phyloP scores from a whole-genome alignment of 2,113 vertebrate genomes.

The Aptenodytes forsteri region DNA sequence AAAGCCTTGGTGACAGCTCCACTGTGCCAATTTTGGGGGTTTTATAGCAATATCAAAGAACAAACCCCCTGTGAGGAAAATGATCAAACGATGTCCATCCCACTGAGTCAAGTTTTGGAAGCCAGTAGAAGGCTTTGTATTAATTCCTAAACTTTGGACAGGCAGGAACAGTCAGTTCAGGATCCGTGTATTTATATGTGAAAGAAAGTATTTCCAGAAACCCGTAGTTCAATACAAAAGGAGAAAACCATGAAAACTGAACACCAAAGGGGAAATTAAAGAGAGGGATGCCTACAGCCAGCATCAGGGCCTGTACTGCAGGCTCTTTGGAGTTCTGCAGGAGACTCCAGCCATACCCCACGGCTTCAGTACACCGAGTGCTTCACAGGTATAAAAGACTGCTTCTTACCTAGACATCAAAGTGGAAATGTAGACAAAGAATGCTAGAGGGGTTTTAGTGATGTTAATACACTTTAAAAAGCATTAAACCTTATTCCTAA shows the following conservation, averaged over 20 bases:
- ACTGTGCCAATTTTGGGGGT: neutral
- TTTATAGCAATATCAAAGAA: neutral
- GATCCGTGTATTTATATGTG: neutral
- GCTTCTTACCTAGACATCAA: neutral
- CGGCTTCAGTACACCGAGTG: accelerated
- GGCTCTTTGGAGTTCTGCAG: neutral
- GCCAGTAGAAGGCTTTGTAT: neutral
- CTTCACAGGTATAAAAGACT: neutral
- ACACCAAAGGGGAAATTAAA: neutral
- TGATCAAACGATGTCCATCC: neutral
- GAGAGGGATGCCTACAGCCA: neutral
- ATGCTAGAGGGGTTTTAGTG: neutral
- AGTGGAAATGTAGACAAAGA: neutral
- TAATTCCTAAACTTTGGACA: neutral
- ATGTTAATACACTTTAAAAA: neutral
- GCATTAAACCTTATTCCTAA: neutral
- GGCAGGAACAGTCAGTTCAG: neutral
- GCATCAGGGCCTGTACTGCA: neutral
- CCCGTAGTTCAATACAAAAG: neutral
- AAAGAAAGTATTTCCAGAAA: neutral
- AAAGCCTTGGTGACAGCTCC: neutral
- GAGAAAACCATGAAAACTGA: neutral
- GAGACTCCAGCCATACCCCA: neutral
- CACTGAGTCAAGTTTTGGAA: neutral
- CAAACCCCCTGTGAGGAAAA: neutral